These are phyloP conservation scores for Pogona vitticeps DNA, from an alignment of 2,113 vertebrate genomes.

Conservation along the genomic window DNA sequence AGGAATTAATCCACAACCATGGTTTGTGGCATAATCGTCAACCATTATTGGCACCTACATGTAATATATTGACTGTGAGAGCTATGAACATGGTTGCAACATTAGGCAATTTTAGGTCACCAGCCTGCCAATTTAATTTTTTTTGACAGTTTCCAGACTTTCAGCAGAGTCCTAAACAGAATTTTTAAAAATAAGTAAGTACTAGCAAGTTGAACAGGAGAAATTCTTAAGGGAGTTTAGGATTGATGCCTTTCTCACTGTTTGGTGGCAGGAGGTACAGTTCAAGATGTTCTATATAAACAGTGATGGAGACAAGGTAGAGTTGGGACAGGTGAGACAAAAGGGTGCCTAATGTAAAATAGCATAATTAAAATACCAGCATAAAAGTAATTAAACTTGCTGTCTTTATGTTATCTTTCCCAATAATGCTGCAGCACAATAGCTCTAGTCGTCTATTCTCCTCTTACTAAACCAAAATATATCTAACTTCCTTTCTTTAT, in stretches of 20 bases:
- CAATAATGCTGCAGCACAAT: no score
- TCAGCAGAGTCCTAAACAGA: not conserved
- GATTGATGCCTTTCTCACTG: not conserved
- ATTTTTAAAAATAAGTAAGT: not conserved
- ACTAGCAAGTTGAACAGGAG: not conserved
- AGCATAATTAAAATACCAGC: not conserved
- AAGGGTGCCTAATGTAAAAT: not conserved
- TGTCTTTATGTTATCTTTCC: no score
- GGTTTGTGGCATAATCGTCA: not conserved
- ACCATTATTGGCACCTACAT: not conserved
- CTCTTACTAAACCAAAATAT: no score
- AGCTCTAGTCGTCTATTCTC: no score
- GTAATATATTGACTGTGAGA: not conserved
- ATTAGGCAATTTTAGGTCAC: not conserved
- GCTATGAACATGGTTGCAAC: not conserved
- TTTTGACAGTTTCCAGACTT: not conserved
- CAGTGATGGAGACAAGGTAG: not conserved
- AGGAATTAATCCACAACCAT: not conserved
- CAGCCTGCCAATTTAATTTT: not conserved
- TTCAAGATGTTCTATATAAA: not conserved
- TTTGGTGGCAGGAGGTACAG: not conserved
- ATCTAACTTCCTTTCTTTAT: no score
- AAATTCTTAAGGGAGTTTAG: not conserved
- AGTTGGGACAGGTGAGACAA: not conserved
- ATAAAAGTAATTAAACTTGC: not conserved